Evolutionary conservation across 2,797 vertebrate species (phyloP), one percentile per base, ranked within the genome.

Genomic region (Neomorphus geoffroyi): DNA sequence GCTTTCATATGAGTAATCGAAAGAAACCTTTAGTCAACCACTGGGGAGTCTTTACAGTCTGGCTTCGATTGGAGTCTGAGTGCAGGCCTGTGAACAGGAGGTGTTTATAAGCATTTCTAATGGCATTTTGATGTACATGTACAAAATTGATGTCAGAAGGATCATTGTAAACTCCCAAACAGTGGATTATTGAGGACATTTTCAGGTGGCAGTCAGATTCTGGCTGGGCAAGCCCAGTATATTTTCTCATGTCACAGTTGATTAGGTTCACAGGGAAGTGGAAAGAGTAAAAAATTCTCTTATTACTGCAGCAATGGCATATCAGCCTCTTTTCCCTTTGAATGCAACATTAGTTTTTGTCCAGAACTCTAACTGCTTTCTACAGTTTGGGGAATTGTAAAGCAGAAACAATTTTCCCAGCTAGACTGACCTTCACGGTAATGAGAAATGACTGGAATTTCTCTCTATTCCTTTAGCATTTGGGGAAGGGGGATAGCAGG

Each of bases 161-260:
- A 97, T 98, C 97, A 98, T 98, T 98, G 98, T 97, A 97, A 97
- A 98, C 97, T 97, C 97, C 97, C 97, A 98, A 98, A 97, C 97
- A 98, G 97, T 95, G 93, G 98, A 98, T 97, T 98, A 97, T 98
- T 97, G 97, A 98, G 97, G 98, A 98, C 97, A 98, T 98, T 98
- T 98, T 98, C 96, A 98, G 98, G 98, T 98, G 98, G 98, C 98
- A 98, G 98, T 98, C 98, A 98, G 98, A 98, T 98, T 98, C 98
- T 98, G 98, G 98, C 98, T 98, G 98, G 98, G 97, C 98, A 98
- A 98, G 98, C 98, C 98, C 98, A 98, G 98, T 98, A 97, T 98
- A 99, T 99, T 99, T 99, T 99, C 98, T 99, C 98, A 98, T 99
- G 99, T 99, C 99, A 99, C 99, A 99, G 98, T 98, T 99, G 99